Evolutionary conservation across 2,888 invertebrate genomes (phyloP).

Genomic region (Blastobasis adustella): DNA sequence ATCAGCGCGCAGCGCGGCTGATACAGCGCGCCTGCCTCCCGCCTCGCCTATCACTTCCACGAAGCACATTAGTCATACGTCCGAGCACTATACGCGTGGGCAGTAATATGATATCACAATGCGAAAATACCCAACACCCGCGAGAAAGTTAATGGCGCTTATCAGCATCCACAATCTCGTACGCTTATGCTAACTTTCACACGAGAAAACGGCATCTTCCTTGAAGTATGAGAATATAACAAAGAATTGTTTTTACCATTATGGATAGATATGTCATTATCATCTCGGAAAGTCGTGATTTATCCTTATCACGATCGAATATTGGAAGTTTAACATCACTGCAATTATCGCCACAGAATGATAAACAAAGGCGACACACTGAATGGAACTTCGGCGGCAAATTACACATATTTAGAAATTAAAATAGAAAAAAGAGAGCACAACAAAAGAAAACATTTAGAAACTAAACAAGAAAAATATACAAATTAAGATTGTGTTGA

Average conservation of each 20-base stretch:
- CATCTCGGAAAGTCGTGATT: slow-evolving; percentile 80
- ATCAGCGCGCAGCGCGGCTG: slow-evolving; percentile 52
- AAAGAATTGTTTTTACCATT: slow-evolving; percentile 76
- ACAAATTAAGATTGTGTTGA: slow-evolving; percentile 69
- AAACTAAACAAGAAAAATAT: slow-evolving; percentile 66
- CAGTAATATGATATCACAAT: slow-evolving; percentile 77
- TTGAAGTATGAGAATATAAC: slow-evolving; percentile 31
- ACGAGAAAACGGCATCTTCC: slow-evolving; percentile 60
- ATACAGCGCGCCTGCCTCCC: slow-evolving; percentile 51
- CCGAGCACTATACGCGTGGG: slow-evolving; percentile 70
- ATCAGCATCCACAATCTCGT: slow-evolving; percentile 75
- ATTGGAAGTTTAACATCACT: slow-evolving; percentile 85
- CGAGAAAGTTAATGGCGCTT: slow-evolving; percentile 77
- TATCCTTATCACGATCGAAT: slow-evolving; percentile 84
- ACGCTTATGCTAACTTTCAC: slow-evolving; percentile 73
- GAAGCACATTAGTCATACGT: slow-evolving; percentile 73
- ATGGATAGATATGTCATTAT: slow-evolving; percentile 87
- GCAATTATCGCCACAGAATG: slow-evolving; percentile 80
- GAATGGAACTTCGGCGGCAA: slow-evolving; percentile 94
- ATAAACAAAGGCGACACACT: slow-evolving; percentile 95
- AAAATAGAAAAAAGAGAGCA: slow-evolving; percentile 67
- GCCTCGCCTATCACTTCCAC: slow-evolving; percentile 68
- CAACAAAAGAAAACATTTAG: slow-evolving; percentile 72
- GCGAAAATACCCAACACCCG: slow-evolving; percentile 76
- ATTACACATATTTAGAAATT: slow-evolving; percentile 88